Evolutionary conservation across 2,797 vertebrate species (phyloP), one percentile per base, ranked within the genome.

Genomic region (Rhynchotus rufescens): DNA sequence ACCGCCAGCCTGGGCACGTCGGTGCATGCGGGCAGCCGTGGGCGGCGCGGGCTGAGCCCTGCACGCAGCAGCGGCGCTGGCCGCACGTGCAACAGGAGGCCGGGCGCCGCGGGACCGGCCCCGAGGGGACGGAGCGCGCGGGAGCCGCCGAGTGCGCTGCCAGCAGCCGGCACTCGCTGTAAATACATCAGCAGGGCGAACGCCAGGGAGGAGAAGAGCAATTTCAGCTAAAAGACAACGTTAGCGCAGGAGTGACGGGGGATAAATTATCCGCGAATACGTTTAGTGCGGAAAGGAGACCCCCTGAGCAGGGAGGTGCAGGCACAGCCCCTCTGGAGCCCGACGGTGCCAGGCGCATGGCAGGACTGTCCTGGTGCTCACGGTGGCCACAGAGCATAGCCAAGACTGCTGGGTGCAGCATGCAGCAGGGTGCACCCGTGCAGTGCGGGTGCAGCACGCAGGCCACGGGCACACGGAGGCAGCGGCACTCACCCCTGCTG

Each of bases 151-250:
- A 14, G 49, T 25, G 71, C 86, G 86, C 84, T 84, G 94, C 9
- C 4, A 57, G 64, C 89, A 95, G 52, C 0, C 71, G 77, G 60
- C 4, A 1, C 81, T 92, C 92, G 32, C 94, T 95, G 91, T 94
- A 94, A 96, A 95, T 94, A 91, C 65, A 92, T 94, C 80, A 91
- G 71, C 10, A 9, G 79, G 65, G 84, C 86, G 57, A 95, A 92
- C 2, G 26, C 80, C 93, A 82, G 80, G 91, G 95, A 94, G 69
- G 66, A 91, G 85, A 81, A 90, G 67, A 94, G 95, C 93, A 93
- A 96, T 93, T 95, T 96, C 90, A 94, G 93, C 94, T 95, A 86
- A 93, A 96, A 95, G 78, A 92, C 71, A 94, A 90, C 15, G 42
- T 95, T 95, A 95, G 94, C 57, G 64, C 92, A 82, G 68, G 79